Evolutionary conservation across 2,113 vertebrate genomes (phyloP), one percentile per base, ranked within the genome.

Genomic region (Pandion haliaetus): DNA sequence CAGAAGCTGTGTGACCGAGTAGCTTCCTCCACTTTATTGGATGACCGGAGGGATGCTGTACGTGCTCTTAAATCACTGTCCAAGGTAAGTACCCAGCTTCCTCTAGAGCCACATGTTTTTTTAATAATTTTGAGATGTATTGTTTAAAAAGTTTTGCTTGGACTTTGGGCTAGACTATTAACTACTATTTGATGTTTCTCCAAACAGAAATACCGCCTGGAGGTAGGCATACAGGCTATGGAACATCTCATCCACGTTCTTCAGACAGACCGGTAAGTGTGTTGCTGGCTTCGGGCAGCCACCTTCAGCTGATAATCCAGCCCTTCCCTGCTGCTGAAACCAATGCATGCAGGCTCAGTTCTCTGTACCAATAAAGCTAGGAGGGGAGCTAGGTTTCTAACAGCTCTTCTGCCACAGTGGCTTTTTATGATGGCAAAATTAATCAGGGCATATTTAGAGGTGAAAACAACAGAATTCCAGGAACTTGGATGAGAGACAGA

Each of bases 1-100:
- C 99, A 99, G 98, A 99, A 99, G 95, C 97, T 99, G 73, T 99
- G 99, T 91, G 99, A 99, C 96, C 97, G 99, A 9, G 99, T 99
- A 13, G 99, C 99, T 38, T 99, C 99, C 3, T 99, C 99, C n/a
- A 99, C 99, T 1, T 96, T 99, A 7, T 69, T 99, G 63, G 99
- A 99, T 82, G 99, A 99, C 85, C 98, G 99, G 23, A 98, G 99
- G 94, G 99, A 99, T 97, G 99, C 99, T 11, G 99, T 99, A 1
- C 99, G 99, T 17, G 99, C 99, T 3, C 99, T 99, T 4, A 99
- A 99, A 59, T 99, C 99, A 0, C 96, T 99, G 17, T 99, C 99
- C 34, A 98, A 98, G 98, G 98, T 98, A 24, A n/a, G 91, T 17
- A 14, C 8, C 2, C 6, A 0, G 0, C 12, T 20, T 12, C 8